Percentiles rank a stretch among this genome's conserved stretches.
phyloP scores from a whole-genome alignment of 2,113 vertebrate species.

The Heterotilapia buettikoferi region DNA sequence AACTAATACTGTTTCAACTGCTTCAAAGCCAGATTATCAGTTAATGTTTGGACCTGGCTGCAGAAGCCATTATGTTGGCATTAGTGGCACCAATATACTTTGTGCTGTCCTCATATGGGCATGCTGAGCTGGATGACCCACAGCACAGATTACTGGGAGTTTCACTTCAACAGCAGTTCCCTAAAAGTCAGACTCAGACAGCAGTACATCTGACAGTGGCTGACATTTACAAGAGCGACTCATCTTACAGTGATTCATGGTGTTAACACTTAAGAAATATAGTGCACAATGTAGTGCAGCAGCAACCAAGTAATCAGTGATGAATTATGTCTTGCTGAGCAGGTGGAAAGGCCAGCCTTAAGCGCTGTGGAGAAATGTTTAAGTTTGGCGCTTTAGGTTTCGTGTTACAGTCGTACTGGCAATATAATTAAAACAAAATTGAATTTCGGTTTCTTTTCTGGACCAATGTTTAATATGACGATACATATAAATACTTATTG shows the following conservation, averaged over 20 bases:
- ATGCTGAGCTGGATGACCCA: constrained; percentile 33
- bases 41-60: constrained; percentile 26
- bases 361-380: background rate
- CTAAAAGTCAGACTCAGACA: constrained; percentile 36
- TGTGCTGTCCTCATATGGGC: constrained; percentile 31
- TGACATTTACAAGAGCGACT: constrained; percentile 17
- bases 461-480: background rate
- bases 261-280: background rate
- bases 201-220: background rate
- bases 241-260: constrained; percentile 19
- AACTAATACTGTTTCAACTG: constrained; percentile 24
- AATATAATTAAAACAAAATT: background rate
- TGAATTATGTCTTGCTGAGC: background rate
- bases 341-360: background rate
- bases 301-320: background rate
- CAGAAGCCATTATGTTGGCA: background rate
- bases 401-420: background rate
- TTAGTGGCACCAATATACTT: background rate
- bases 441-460: background rate
- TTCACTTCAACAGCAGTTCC: constrained; percentile 58
- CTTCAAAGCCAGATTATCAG: constrained; percentile 15
- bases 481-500: background rate
- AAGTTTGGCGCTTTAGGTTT: background rate
- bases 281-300: background rate
- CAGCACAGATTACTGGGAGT: constrained; percentile 41